Evolutionary conservation across 2,113 vertebrate genomes (phyloP).

Genomic region (Euleptes europaea): DNA sequence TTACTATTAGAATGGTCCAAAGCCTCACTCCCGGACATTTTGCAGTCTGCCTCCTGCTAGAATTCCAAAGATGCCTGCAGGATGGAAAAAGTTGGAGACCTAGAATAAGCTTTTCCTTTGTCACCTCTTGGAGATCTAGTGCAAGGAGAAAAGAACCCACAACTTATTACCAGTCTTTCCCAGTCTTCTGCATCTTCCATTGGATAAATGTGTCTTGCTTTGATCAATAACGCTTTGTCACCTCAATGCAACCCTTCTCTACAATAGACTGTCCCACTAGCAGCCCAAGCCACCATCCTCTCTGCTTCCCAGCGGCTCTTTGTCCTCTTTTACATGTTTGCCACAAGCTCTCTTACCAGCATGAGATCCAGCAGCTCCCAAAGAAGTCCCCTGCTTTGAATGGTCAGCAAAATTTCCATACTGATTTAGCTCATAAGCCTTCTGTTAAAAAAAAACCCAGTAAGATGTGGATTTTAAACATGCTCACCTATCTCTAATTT

Average conservation of each 20-base stretch:
- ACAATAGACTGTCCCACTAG: neutral
- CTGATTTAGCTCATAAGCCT: constrained; percentile 10
- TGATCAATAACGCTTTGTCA: neutral
- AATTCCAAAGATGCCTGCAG: too few species aligned
- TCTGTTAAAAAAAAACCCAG: constrained; percentile 25
- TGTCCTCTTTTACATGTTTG: neutral
- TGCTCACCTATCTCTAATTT: too few species aligned
- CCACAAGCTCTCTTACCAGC: constrained; percentile 31
- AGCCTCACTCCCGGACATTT: too few species aligned
- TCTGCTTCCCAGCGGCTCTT: neutral
- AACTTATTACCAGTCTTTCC: neutral
- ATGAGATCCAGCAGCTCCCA: constrained; percentile 25
- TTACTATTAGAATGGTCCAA: too few species aligned
- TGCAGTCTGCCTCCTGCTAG: too few species aligned
- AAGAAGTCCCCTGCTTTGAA: constrained; percentile 33
- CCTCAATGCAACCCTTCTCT: neutral
- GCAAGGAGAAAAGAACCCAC: neutral
- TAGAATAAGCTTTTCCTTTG: neutral
- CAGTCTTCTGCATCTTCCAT: neutral
- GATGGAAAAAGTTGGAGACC: too few species aligned
- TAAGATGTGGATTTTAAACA: neutral
- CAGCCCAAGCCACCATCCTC: too few species aligned
- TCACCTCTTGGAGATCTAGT: neutral
- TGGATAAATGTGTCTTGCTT: neutral
- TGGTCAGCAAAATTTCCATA: constrained; percentile 20